Conservation (phyloP, 2,113 vertebrate species). For the Ammospiza caudacuta region DNA sequence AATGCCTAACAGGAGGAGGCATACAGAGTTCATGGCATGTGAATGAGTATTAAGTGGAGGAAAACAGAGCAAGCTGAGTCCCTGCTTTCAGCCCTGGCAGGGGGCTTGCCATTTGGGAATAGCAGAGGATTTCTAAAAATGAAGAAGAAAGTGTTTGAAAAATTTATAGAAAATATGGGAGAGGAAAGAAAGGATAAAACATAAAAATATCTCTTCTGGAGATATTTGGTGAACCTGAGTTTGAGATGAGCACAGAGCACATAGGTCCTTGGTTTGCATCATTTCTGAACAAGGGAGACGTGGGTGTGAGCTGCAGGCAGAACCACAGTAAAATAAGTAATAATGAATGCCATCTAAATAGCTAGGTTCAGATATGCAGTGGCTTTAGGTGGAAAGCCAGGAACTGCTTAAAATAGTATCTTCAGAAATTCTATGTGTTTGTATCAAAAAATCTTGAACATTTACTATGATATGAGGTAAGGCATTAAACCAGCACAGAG, state of each 20-base stretch:
- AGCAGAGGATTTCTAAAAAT: not conserved
- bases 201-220: not conserved
- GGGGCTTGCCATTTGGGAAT: not conserved
- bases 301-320: not conserved
- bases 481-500: not conserved
- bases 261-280: not conserved
- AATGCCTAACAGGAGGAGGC: not conserved
- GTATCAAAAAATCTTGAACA: not conserved
- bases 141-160: not conserved
- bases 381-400: not conserved
- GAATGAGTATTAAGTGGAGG: accelerated
- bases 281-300: accelerated
- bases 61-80: too few relatives aligned
- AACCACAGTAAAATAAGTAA: not conserved
- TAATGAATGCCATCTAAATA: not conserved
- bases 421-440: not conserved
- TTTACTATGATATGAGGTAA: not conserved
- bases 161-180: not conserved
- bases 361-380: not conserved
- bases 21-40: not conserved
- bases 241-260: not conserved
- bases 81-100: not conserved
- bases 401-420: not conserved
- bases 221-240: not conserved
- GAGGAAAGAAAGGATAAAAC: not conserved